Conservation (phyloP, 64 coral and sea anemone species). For the Stichodactyla mertensii region DNA sequence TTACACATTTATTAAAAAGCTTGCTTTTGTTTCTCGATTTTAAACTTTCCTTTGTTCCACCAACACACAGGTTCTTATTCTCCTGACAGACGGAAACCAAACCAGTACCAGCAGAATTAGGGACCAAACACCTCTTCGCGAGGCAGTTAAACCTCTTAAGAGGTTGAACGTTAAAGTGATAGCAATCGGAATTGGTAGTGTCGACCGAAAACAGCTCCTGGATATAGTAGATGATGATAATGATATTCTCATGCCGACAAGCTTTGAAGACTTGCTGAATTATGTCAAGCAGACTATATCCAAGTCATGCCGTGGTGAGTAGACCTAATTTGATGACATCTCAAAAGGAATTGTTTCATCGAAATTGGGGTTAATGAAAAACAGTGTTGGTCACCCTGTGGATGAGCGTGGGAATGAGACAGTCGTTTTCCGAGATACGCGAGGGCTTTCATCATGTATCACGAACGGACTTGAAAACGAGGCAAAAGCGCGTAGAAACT, state of each 20-base stretch:
- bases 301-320: slow-evolving; percentile 52
- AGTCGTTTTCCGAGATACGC: too few species aligned
- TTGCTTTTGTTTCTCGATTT: too few species aligned
- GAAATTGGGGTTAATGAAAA: too few species aligned
- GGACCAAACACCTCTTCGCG: slow-evolving; percentile 25
- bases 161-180: slow-evolving; percentile 44
- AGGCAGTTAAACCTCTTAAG: slow-evolving; percentile 68
- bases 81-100: slow-evolving; percentile 88
- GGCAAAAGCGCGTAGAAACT: too few species aligned
- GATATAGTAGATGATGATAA: slow-evolving; percentile 31
- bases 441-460: too few species aligned
- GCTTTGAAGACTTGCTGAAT: slow-evolving; percentile 45
- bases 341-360: too few species aligned
- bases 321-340: neutral
- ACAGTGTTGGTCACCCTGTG: too few species aligned
- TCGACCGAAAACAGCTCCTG: slow-evolving; percentile 50
- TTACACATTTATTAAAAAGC: too few species aligned
- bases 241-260: slow-evolving; percentile 55
- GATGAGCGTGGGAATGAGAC: too few species aligned
- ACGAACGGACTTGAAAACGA: too few species aligned
- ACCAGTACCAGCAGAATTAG: slow-evolving; percentile 41
- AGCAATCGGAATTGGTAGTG: slow-evolving; percentile 84
- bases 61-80: slow-evolving; percentile 54
- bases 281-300: slow-evolving; percentile 56
- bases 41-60: neutral